A percentile compares a stretch with the other conserved stretches of the same genome.
These are phyloP conservation scores for Fregata magnificens DNA, from an alignment of 2,113 vertebrate genomes.

Conservation along the genomic window DNA sequence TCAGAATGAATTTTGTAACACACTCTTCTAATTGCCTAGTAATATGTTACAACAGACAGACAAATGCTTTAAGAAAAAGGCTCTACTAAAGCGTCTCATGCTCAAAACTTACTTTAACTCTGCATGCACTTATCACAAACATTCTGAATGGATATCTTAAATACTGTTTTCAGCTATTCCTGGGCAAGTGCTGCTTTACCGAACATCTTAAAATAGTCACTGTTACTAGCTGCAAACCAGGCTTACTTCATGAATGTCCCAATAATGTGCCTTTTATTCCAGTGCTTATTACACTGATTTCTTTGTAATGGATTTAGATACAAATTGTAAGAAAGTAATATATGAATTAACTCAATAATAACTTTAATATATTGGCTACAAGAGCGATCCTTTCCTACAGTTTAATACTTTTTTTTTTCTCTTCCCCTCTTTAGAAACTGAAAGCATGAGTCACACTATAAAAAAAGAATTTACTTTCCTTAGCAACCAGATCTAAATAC, in stretches of 20 bases:
- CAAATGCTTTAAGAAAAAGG: conserved; percentile 35
- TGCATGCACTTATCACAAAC: conserved; percentile 33
- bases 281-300: conserved; percentile 29
- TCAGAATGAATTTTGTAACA: conserved; percentile 41
- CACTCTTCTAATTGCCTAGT: conserved; percentile 12
- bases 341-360: not conserved
- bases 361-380: not conserved
- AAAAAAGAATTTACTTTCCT: conserved; percentile 60
- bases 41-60: conserved; percentile 33
- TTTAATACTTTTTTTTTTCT: not conserved
- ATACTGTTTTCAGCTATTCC: conserved; percentile 32
- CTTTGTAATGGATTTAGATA: conserved; percentile 26
- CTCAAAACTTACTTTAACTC: conserved; percentile 51
- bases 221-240: conserved; percentile 36
- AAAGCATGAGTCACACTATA: conserved; percentile 58
- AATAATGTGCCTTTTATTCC: conserved; percentile 50
- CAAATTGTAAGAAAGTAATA: not conserved
- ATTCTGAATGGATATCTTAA: conserved; percentile 26
- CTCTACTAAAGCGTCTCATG: not conserved
- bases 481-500: conserved; percentile 49
- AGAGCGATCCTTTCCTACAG: not conserved
- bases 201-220: conserved; percentile 55
- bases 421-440: conserved; percentile 56
- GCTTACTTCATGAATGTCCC: conserved; percentile 18
- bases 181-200: conserved; percentile 56